Base-by-base conservation (phyloP, 2,888 invertebrate genomes). In the Protonemura montana region DNA sequence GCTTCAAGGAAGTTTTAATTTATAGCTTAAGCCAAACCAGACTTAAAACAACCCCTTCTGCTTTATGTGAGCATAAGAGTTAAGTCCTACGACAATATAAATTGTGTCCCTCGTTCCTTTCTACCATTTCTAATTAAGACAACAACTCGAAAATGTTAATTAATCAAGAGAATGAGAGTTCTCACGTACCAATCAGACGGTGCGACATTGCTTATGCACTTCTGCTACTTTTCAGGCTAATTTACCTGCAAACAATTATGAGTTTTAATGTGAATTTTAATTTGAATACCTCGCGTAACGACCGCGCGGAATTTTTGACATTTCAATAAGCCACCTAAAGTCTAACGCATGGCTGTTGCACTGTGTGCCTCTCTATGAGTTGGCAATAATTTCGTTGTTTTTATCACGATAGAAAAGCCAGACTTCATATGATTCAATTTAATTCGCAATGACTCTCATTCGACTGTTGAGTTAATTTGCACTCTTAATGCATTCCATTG, bases 61-160 rank as follows among this genome's bases (percentile, higher is more conserved):
- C 59, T 84, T 21, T 59, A 29, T 13, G 28, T 27, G 5, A 21
- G 41, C 81, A n/a, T 30, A n/a, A 29, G 59, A 84, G 76, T 28
- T 42, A 16, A 80, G 82, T 83, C 42, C 59, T 76, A 84, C 84
- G 59, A 59, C 84, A 83, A 59, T 41, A n/a, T 29, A 83, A 28
- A 84, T 76, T 84, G 84, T 84, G 84, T 59, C 59, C 81, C 81
- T 76, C 84, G 59, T 84, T 59, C 76, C 84, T 29, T 59, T 84
- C 59, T 27, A 59, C 59, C 84, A 84, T 85, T 85, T 85, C 80
- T 85, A 86, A 86, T 86, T 86, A 86, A 86, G 86, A 85, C 86
- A 83, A 76, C 86, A 85, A 86, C 41, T 86, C 85, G 85, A 85
- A 84, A 86, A 86, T 85, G 86, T 85, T 86, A 86, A 86, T 86